Base-by-base conservation (phyloP, 2,888 invertebrate species). In the Ischnura elegans region DNA sequence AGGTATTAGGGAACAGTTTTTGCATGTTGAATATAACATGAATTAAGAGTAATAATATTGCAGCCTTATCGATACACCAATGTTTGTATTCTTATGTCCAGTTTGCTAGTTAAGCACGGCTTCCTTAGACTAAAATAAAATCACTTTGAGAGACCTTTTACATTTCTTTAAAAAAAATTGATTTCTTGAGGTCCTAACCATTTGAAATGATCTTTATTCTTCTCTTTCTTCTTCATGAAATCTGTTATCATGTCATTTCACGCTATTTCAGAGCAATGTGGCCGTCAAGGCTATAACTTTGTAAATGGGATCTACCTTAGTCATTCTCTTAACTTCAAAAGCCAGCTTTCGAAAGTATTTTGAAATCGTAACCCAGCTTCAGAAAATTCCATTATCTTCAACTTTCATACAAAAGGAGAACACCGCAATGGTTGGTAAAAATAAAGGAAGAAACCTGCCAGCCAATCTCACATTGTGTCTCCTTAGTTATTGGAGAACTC, bases 21-120 rank as follows among this genome's bases (percentile, higher is more conserved):
- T 90, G 87, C 90, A 90, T 90, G 90, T 90, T 61, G 45, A 90
- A n/a, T 87, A 87, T 87, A 87, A 87, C 87, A 61, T 90, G 90
- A 66, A 61, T 90, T 90, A 90, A 90, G 66, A 90, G 61, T 90
- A 90, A 90, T 90, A 66, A 90, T 90, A 90, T 66, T 36, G 90
- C 90, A 90, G 90, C 90, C 90, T 90, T 90, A 90, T 66, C 61
- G 90, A 90, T 90, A 90, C 90, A 90, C 90, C 90, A 90, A 90
- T 90, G 45, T 90, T 90, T 90, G n/a, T 90, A 90, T 90, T 90
- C 55, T 90, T 66, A 66, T 66, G 90, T 61, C 90, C 90, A 61
- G 61, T 90, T 90, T 66, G 45, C 66, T 90, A 90, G 90, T 90
- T 61, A 42, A 90, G 90, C 90, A 90, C 66, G 43, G 90, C 90